These are phyloP conservation scores for Seira ritae DNA, from an alignment of 2,888 invertebrate species.

Conservation along the genomic window DNA sequence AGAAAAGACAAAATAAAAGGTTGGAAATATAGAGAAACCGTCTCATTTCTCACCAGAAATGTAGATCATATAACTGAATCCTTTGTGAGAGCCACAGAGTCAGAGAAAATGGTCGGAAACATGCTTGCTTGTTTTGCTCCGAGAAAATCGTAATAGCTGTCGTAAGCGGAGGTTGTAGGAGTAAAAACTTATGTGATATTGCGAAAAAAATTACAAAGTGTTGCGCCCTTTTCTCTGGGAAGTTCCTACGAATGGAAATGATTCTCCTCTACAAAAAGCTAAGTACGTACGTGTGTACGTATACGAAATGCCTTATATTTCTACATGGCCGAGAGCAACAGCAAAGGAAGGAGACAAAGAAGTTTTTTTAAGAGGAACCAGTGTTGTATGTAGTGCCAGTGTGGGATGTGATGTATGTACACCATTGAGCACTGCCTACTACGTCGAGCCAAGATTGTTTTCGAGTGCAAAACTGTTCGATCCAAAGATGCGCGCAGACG, in stretches of 20 bases:
- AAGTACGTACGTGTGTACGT: too few relatives aligned
- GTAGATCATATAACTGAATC: slow-evolving; percentile 12
- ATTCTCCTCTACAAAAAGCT: too few relatives aligned
- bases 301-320: background rate
- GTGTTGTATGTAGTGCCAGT: background rate
- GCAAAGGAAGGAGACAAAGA: slow-evolving; percentile 17
- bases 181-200: too few relatives aligned
- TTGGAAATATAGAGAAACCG: slow-evolving; percentile 16
- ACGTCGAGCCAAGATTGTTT: slow-evolving; percentile 2
- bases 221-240: background rate
- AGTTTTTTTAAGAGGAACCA: background rate
- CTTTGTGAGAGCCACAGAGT: background rate
- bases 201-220: too few relatives aligned
- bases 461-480: slow-evolving; percentile 51
- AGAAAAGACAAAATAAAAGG: background rate
- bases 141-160: background rate
- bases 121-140: background rate
- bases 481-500: slow-evolving; percentile 67
- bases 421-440: background rate
- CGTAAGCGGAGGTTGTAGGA: background rate
- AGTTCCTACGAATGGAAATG: background rate
- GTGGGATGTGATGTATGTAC: background rate
- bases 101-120: background rate
- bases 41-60: slow-evolving; percentile 50
- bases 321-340: slow-evolving; percentile 29